Conservation (phyloP, 2,888 invertebrate species). For the Hemicrepidius hirtus region DNA sequence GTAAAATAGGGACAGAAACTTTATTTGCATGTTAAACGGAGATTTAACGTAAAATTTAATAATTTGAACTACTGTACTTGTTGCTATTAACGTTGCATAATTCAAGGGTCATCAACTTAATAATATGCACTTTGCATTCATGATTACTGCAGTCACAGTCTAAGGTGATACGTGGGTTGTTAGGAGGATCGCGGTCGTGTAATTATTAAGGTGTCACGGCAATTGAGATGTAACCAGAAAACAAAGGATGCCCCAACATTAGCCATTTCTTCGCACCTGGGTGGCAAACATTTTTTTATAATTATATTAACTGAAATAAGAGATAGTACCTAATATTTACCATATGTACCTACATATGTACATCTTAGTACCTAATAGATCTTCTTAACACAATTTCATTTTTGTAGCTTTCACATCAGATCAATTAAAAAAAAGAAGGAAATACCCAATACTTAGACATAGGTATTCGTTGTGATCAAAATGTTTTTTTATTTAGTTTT, state of each 20-base stretch:
- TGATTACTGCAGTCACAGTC: conserved; percentile 37
- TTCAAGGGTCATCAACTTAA: conserved; percentile 6
- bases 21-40: not conserved
- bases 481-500: no score
- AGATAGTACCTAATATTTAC: no score
- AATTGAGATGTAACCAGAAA: conserved; percentile 63
- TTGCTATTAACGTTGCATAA: conserved; percentile 1
- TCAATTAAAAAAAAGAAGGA: no score
- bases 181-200: conserved; percentile 57
- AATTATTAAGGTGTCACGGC: conserved; percentile 62
- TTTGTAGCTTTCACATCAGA: no score
- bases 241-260: conserved; percentile 62
- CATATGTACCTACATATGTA: no score
- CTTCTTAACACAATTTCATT: no score
- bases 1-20: not conserved
- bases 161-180: conserved; percentile 56
- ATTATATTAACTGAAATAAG: no score
- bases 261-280: conserved; percentile 54
- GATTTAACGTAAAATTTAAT: not conserved
- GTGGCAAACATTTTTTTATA: conserved; percentile 9
- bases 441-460: no score
- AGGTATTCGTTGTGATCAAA: no score
- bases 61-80: not conserved
- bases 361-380: no score
- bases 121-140: conserved; percentile 8